Percentiles rank a stretch among this genome's conserved stretches.
phyloP scores from a whole-genome alignment of 1,140 invertebrate species.

The Anastrepha obliqua region DNA sequence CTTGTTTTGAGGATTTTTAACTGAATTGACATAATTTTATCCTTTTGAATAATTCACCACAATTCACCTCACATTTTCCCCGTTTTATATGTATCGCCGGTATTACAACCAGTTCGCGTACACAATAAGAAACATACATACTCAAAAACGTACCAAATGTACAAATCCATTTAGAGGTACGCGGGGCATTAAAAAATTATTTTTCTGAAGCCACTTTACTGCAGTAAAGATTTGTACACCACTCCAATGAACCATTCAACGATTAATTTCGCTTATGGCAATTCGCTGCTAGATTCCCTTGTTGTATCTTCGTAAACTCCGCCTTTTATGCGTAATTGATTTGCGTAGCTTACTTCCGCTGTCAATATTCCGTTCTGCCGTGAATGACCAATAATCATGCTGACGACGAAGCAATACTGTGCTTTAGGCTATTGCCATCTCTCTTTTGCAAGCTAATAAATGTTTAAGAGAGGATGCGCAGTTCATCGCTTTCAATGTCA shows the following conservation, averaged over 20 bases:
- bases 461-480: neutral
- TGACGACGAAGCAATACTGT: neutral
- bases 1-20: no score
- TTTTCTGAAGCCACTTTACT: neutral
- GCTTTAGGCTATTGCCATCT: neutral
- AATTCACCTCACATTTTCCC: no score
- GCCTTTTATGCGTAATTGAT: slow-evolving; percentile 74
- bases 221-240: neutral
- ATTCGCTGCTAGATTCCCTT: neutral
- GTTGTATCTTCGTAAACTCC: slow-evolving; percentile 63
- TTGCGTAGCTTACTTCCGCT: slow-evolving; percentile 73
- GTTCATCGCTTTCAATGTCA: neutral
- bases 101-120: no score
- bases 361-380: slow-evolving; percentile 66
- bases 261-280: neutral
- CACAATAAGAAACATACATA: neutral
- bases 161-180: neutral
- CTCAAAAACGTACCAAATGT: neutral
- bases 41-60: no score
- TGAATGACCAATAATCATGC: slow-evolving; percentile 14
- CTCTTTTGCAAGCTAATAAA: neutral
- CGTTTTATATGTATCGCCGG: no score
- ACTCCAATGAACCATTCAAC: neutral
- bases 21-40: no score
- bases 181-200: neutral